Evolutionary conservation across 2,113 vertebrate species (phyloP).

Genomic region (Entomyzon cyanotis): DNA sequence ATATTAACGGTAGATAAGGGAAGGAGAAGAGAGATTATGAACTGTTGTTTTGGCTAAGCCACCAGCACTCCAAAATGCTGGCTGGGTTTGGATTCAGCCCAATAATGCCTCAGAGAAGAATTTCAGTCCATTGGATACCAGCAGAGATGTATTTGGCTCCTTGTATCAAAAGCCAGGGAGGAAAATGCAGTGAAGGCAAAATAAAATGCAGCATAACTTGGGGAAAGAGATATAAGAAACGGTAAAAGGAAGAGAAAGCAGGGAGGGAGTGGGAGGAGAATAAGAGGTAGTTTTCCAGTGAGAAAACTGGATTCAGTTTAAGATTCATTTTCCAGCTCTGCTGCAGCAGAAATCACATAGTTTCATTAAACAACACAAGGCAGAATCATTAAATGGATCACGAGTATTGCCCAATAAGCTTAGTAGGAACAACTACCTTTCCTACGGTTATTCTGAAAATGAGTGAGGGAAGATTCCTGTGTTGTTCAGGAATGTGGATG

Average conservation of each 20-base stretch:
- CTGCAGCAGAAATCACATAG: not conserved
- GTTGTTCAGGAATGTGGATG: not conserved
- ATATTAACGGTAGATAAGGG: not conserved
- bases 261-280: not conserved
- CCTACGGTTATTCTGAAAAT: not conserved
- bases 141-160: conserved; percentile 30
- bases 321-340: conserved; percentile 30
- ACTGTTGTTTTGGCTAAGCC: conserved; percentile 38
- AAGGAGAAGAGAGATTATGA: conserved; percentile 23
- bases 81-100: conserved; percentile 10
- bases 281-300: not conserved
- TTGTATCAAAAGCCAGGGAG: not conserved
- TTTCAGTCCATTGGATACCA: conserved; percentile 43
- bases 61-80: conserved; percentile 45
- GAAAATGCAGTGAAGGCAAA: conserved; percentile 14
- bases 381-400: conserved; percentile 7
- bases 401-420: not conserved
- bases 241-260: conserved; percentile 17
- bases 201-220: conserved; percentile 15
- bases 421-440: not conserved
- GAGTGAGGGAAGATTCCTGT: not conserved
- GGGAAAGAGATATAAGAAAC: conserved; percentile 14
- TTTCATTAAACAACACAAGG: conserved; percentile 17
- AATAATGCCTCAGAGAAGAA: conserved; percentile 3
- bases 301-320: not conserved